A percentile compares a stretch with the other conserved stretches of the same genome.
These are phyloP conservation scores for Ceyx melanurus DNA, from an alignment of 2,113 vertebrate species.

Conservation along the genomic window DNA sequence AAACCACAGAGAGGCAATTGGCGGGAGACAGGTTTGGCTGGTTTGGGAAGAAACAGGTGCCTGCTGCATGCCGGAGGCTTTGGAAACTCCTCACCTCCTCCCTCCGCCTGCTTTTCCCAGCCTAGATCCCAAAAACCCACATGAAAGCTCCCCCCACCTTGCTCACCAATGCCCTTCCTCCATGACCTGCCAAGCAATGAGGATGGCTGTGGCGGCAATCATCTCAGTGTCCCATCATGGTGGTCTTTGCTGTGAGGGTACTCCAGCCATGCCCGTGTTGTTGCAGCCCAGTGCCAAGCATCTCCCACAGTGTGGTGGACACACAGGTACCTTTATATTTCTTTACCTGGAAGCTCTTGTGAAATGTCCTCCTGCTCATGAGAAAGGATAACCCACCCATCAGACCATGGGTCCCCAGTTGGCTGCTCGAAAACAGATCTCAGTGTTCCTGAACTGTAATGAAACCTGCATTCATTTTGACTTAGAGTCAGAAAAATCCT, in stretches of 20 bases:
- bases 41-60: conserved; percentile 50
- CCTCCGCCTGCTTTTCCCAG: background rate
- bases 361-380: accelerated
- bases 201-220: background rate
- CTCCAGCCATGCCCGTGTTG: background rate
- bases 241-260: background rate
- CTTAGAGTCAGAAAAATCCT: background rate
- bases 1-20: background rate
- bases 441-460: background rate
- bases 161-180: accelerated
- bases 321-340: background rate
- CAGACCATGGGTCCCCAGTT: accelerated
- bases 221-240: background rate
- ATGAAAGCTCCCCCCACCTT: background rate
- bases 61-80: background rate
- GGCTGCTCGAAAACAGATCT: background rate
- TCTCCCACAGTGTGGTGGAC: accelerated
- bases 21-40: conserved; percentile 5
- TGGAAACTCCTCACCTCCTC: background rate
- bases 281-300: background rate
- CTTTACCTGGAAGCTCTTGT: background rate
- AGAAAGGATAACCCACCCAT: background rate
- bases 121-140: background rate
- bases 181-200: accelerated
- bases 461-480: background rate